Evolutionary conservation across 1,140 invertebrate genomes (phyloP), one percentile per base, ranked within the genome.

Genomic region (Thaumetopoea pityocampa): DNA sequence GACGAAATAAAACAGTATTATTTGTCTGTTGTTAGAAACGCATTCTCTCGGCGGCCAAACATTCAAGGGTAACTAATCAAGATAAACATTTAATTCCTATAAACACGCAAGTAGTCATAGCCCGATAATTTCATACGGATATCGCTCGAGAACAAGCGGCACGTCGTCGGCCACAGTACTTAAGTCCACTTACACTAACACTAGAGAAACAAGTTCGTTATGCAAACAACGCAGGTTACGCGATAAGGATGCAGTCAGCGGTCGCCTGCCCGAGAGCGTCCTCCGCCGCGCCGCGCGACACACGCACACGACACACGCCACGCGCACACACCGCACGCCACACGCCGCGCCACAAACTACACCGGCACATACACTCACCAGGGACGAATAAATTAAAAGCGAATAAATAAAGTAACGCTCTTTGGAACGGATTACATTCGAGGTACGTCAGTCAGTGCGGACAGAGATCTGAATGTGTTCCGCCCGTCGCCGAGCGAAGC

Each of bases 341-440:
- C 38, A 42, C 7, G 11, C 37, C 35, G 44, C 30, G 50, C 54
- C 42, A 53, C 55, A 52, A 44, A 52, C 45, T 46, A 48, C 47
- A 53, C 45, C 7, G 2, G 47, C 54, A 57, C 50, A 33, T 49
- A 61, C 55, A 49, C 53, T 27, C 41, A 50, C 41, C 30, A 44
- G 62, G 33, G 49, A 56, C 48, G 15, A 59, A 65, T 55, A 14
- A 61, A 68, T 63, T 69, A 67, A 67, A 64, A 49, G 65, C 67
- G 54, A 77, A 77, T 76, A 81, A 81, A 77, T 73, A 69, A 65
- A 63, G 51, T 41, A 47, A 66, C 66, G 67, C 69, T 72, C 73
- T 81, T 78, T 78, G 71, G 77, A 76, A 71, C 72, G 61, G 69
- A 62, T 72, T 64, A 65, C 64, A 57, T 67, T 64, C 70, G 60